Percentiles rank a stretch among this genome's conserved stretches.
Conservation (phyloP, 2,888 invertebrate species). For the Podabrus alpinus region DNA sequence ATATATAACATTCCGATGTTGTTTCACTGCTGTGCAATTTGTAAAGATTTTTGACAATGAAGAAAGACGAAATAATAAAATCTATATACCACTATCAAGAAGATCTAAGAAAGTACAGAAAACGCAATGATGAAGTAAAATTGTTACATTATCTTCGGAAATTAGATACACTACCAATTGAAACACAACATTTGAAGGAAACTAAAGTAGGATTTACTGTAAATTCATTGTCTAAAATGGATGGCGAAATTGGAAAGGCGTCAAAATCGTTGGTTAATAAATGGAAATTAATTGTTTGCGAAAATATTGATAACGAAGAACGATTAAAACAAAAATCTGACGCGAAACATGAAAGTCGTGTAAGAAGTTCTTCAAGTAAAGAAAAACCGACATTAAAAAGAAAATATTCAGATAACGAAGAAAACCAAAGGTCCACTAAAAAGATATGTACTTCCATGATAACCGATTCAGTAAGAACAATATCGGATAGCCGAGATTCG, state of each 20-base stretch:
- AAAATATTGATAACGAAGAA: constrained; percentile 54
- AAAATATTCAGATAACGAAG: neutral
- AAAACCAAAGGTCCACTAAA: neutral
- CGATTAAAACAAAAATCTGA: neutral
- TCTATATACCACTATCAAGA: constrained; percentile 73
- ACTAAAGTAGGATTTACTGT: constrained; percentile 91
- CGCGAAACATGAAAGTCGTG: constrained; percentile 25
- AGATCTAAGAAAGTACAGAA: constrained; percentile 69
- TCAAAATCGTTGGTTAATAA: constrained; percentile 79
- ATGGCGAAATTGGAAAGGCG: constrained; percentile 78
- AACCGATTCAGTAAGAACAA: neutral
- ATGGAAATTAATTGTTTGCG: constrained; percentile 92
- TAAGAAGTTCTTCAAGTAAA: constrained; percentile 26
- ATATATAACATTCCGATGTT: too few relatives aligned
- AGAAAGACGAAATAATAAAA: constrained; percentile 40
- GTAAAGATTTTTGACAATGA: constrained; percentile 31
- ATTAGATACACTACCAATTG: constrained; percentile 74
- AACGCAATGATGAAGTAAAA: constrained; percentile 62
- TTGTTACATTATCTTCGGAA: constrained; percentile 78
- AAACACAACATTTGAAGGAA: constrained; percentile 79
- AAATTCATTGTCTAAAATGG: constrained; percentile 80
- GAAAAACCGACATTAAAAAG: neutral
- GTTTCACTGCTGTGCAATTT: neutral
- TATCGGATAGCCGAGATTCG: too few relatives aligned
- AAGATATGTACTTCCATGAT: neutral